Conservation (phyloP, 2,113 vertebrate genomes). For the Anguilla rostrata region DNA sequence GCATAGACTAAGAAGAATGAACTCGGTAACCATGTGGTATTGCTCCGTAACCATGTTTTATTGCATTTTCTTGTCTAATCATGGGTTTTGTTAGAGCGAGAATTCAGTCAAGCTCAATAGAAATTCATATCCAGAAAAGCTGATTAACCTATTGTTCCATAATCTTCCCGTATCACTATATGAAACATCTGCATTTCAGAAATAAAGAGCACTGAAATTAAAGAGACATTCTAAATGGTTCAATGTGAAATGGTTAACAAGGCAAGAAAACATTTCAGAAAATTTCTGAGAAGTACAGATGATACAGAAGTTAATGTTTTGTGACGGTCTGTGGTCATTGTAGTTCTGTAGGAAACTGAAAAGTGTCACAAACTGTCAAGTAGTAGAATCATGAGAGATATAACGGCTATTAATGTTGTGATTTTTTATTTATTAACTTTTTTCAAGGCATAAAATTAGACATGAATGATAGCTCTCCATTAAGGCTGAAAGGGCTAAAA, state of each 20-base stretch:
- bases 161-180: neutral
- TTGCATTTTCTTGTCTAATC: neutral
- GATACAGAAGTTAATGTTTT: too few relatives aligned
- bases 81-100: neutral
- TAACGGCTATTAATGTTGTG: neutral
- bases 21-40: neutral
- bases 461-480: neutral
- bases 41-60: neutral
- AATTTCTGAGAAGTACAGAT: too few relatives aligned
- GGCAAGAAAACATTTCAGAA: too few relatives aligned
- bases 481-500: neutral
- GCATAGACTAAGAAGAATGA: slow-evolving; percentile 8
- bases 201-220: neutral
- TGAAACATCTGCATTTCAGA: neutral
- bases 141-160: neutral
- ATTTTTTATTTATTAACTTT: neutral
- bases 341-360: too few relatives aligned
- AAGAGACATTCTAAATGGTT: neutral
- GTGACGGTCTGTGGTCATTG: too few relatives aligned
- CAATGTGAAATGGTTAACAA: too few relatives aligned
- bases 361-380: neutral
- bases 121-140: neutral
- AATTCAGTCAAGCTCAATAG: neutral
- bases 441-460: neutral
- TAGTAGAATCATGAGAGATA: neutral